Evolutionary conservation across 2,113 vertebrate genomes (phyloP).

Genomic region (Entomyzon cyanotis): DNA sequence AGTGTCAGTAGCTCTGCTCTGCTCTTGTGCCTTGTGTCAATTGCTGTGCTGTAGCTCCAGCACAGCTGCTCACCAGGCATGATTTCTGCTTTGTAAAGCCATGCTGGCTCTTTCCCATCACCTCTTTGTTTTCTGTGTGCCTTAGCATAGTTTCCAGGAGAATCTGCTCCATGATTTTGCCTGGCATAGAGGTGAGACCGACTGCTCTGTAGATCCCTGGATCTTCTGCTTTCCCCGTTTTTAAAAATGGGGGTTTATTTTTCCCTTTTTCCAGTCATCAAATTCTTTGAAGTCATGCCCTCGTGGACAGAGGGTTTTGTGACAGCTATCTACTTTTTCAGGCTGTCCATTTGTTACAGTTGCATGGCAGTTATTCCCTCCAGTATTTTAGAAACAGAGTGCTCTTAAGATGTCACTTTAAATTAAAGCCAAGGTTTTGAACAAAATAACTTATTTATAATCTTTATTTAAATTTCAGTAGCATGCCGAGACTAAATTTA

Average conservation of each 20-base stretch:
- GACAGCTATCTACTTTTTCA: conserved; percentile 18
- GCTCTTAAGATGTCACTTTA: conserved; percentile 77
- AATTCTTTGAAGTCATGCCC: background rate
- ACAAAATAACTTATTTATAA: conserved; percentile 76
- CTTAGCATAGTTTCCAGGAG: background rate
- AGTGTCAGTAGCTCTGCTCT: background rate
- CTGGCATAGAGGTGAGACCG: background rate
- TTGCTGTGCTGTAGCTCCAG: background rate
- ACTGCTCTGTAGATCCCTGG: background rate
- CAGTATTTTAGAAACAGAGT: conserved; percentile 47
- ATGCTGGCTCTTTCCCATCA: background rate
- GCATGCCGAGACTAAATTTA: conserved; percentile 50
- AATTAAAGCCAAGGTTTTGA: conserved; percentile 67
- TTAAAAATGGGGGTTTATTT: background rate
- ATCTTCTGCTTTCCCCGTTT: background rate
- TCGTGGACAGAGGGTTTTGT: background rate
- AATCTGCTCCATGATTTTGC: background rate
- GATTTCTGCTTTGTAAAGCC: background rate
- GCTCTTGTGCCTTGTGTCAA: too few relatives aligned
- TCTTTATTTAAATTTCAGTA: conserved; percentile 71
- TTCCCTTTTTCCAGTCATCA: background rate
- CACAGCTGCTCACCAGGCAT: background rate
- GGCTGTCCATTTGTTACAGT: conserved; percentile 34
- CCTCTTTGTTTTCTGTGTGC: background rate
- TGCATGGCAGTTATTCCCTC: conserved; percentile 52